Evolutionary conservation across 2,888 invertebrate genomes (phyloP), one percentile per base, ranked within the genome.

Genomic region (Cistogaster globosa): DNA sequence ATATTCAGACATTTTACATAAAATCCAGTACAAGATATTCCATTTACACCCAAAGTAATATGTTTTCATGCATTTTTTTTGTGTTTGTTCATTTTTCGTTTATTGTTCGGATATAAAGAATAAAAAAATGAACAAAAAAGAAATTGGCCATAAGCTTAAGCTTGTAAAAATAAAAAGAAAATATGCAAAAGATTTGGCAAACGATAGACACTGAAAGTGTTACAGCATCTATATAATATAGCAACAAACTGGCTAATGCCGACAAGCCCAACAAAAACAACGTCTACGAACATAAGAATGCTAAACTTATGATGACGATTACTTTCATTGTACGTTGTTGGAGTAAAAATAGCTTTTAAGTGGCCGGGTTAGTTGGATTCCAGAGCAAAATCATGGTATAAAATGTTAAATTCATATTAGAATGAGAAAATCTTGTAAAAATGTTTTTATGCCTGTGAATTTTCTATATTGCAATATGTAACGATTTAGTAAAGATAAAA

Each of bases 121-220:
- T 62, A 51, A 58, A 71, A 68, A 60, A 55, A 45, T 9, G 20
- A 62, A 57, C 18, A 18, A 81, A 18, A 79, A 53, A 42, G 36
- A 74, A 81, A 78, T 78, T 82, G 82, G 75, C 51, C 63, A 82
- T 69, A 82, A 63, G 69, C 76, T 76, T 69, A 69, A 79, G n/a
- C 36, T 58, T 3, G n/a, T 26, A 80, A 63, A 57, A 76, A 72
- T 68, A 38, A 20, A 2, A 69, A 74, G 65, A 81, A 80, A 86
- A 83, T 84, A 86, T 86, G 86, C 86, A 84, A 86, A 84, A 77
- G 83, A 84, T 86, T 86, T 86, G 86, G 84, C 86, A 84, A 80
- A 72, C 84, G 84, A 84, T 86, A 74, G 79, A 77, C 63, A 62
- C 79, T 67, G n/a, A 32, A 38, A 26, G 22, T 58, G 38, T 76